Evolutionary conservation across 2,113 vertebrate species (phyloP), one percentile per base, ranked within the genome.

Genomic region (Gnathonemus longibarbis): DNA sequence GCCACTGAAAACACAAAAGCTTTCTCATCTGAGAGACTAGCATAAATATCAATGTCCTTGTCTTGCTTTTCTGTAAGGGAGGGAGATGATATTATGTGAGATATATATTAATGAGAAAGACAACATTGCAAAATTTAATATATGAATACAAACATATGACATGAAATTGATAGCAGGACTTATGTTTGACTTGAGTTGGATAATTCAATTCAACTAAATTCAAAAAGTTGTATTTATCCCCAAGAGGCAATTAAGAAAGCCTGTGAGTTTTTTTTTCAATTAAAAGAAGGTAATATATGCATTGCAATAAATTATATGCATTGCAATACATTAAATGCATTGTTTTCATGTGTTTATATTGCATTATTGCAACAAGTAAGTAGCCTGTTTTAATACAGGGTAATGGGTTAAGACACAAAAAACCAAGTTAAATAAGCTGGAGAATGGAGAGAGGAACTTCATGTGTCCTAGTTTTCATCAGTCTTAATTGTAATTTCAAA

Each of bases 1-100:
- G 98, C 98, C 93, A 99, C 98, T 27, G 98, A 99, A 95, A 99
- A 99, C 91, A 99, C 98, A 89, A 99, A 99, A 77, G 98, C 98
- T 94, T 98, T 99, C 94, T 99, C 98, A 89, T 99, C 98, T 52
- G 98, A 99, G 86, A 99, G 98, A 92, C 97, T 96, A 92, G 98
- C 98, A 90, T 99, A 99, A 93, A 99, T 97, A 93, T 99, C 98
- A 93, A 98, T 97, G 93, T 99, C 98, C 93, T 98, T 99, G 91
- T 99, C 98, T 93, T 99, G 98, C 96, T 98, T 99, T 91, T 99
- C 98, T 99, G 96, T 92, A 92, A 52, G 96, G 90, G 94, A 88
- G 95, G 56, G 93, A 74, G 6, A 88, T 42, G 21, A 24, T 21
- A 42, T 31, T 87, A 87, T 52, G 24, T 87, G 24, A 87, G 13